These are phyloP conservation scores for Microtus oregoni DNA, from an alignment of 2,113 vertebrate species.

Conservation along the genomic window DNA sequence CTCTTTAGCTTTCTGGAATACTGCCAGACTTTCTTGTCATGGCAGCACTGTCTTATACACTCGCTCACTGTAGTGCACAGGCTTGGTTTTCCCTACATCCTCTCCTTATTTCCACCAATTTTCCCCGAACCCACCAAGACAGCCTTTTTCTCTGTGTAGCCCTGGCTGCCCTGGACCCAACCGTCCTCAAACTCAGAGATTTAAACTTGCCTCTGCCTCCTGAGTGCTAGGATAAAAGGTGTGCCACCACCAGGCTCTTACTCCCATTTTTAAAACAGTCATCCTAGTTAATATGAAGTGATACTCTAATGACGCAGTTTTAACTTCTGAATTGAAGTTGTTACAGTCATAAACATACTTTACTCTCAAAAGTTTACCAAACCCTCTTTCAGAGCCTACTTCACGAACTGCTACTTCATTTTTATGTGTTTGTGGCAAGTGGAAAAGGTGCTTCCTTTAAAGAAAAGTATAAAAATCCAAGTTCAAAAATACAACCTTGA, in stretches of 20 bases:
- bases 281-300: neutral
- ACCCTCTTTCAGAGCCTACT: neutral
- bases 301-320: neutral
- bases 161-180: neutral
- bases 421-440: conserved; percentile 14
- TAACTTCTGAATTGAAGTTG: neutral
- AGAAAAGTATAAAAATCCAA: conserved; percentile 10
- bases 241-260: neutral
- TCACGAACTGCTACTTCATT: conserved; percentile 17
- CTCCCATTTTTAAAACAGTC: neutral
- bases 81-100: neutral
- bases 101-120: neutral
- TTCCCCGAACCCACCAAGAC: neutral
- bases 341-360: neutral
- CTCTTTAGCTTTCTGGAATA: conserved; percentile 25
- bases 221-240: neutral
- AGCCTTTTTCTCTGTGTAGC: neutral
- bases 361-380: conserved; percentile 25
- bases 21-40: neutral
- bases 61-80: neutral
- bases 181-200: neutral
- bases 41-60: neutral
- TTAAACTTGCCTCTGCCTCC: neutral
- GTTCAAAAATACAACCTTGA: neutral
- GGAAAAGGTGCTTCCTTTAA: conserved; percentile 29